Evolutionary conservation across 2,888 invertebrate genomes (phyloP).

Genomic region (Thecophora atra): DNA sequence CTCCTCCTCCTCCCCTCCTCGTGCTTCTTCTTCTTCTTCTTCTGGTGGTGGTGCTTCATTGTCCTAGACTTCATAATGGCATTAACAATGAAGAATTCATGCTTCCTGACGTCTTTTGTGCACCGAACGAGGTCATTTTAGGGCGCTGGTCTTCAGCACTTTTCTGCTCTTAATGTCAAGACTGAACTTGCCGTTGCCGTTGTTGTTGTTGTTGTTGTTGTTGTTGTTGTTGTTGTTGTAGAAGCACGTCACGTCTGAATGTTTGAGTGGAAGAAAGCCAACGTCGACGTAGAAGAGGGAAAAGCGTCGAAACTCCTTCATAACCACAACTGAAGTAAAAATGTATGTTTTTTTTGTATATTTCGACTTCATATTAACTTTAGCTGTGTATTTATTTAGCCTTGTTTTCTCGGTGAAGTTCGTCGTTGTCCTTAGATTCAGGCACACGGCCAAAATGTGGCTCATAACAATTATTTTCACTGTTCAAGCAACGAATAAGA

Average conservation of each 20-base stretch:
- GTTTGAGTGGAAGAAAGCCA: too few species aligned
- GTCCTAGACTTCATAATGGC: too few species aligned
- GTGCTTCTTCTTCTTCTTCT: not conserved
- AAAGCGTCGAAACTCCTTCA: too few species aligned
- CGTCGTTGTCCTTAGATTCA: slow-evolving; percentile 16
- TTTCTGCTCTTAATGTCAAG: slow-evolving; percentile 11
- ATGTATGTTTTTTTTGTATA: too few species aligned
- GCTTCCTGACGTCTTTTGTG: slow-evolving; percentile 10
- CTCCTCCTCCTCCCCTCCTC: not conserved
- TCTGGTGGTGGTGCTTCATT: too few species aligned
- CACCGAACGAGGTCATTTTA: slow-evolving; percentile 29
- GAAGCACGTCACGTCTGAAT: too few species aligned
- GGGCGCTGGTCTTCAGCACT: slow-evolving; percentile 32
- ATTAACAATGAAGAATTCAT: not conserved
- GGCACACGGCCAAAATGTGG: slow-evolving; percentile 21
- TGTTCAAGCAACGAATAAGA: slow-evolving; percentile 1
- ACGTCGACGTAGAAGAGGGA: too few species aligned
- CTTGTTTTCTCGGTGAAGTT: not conserved
- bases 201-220: not conserved
- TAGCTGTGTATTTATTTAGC: not conserved
- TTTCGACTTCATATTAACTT: too few species aligned
- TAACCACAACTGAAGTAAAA: too few species aligned
- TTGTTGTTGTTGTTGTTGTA: not conserved
- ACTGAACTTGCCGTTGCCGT: not conserved
- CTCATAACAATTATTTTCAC: not conserved